Percentiles rank a stretch among this genome's conserved stretches.
Evolutionary conservation across 35 echinoderm and acorn worm species (phyloP).

Genomic region (Chiridota heheva): DNA sequence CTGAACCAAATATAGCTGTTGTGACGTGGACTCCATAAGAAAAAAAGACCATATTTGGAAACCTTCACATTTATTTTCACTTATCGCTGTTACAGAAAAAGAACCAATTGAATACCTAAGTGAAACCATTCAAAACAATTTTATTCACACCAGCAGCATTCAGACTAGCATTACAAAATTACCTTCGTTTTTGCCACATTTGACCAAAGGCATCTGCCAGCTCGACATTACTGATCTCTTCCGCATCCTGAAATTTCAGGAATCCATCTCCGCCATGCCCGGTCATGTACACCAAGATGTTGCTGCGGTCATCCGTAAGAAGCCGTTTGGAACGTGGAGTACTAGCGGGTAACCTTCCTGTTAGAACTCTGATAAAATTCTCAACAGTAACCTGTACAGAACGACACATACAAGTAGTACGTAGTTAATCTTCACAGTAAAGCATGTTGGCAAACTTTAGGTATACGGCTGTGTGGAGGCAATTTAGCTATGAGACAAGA

Average conservation of each 20-base stretch:
- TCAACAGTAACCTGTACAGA: constrained; percentile 79
- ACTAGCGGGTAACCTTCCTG: constrained; percentile 78
- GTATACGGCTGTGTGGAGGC: background rate
- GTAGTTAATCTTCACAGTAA: too few species aligned
- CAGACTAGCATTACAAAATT: too few species aligned
- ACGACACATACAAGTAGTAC: background rate
- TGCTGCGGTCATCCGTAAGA: constrained; percentile 95
- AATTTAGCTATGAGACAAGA: too few species aligned
- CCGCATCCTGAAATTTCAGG: constrained; percentile 96
- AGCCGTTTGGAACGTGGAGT: constrained; percentile 91
- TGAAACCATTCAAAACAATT: too few species aligned
- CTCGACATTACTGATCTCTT: constrained; percentile 95
- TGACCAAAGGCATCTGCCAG: constrained; percentile 95
- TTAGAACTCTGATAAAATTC: constrained; percentile 91
- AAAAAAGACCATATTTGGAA: too few species aligned
- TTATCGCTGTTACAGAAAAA: too few species aligned
- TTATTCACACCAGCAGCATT: too few species aligned
- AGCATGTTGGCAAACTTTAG: too few species aligned
- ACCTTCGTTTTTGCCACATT: constrained; percentile 99
- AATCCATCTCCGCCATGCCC: constrained; percentile 97
- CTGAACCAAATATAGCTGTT: too few species aligned
- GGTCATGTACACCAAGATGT: constrained; percentile 97
- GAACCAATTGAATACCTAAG: too few species aligned
- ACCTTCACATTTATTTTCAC: too few species aligned
- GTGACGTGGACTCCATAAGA: too few species aligned